Evolutionary conservation across 2,797 vertebrate species (phyloP).

Genomic region (Okamejei kenojei): DNA sequence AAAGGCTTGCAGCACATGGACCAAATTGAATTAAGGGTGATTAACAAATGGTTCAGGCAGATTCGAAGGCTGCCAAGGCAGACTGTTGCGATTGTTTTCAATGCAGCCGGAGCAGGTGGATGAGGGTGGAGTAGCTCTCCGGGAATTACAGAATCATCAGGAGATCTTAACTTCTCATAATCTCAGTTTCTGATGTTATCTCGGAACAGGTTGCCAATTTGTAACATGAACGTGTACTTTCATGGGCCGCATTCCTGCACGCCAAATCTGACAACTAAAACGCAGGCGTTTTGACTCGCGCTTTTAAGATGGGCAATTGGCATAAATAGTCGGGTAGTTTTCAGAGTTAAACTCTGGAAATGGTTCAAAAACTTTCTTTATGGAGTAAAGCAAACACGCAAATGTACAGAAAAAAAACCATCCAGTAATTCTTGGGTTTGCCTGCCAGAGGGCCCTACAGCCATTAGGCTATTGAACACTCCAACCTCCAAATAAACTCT

Average conservation of each 20-base stretch:
- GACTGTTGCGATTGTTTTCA: neutral
- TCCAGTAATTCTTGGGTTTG: neutral
- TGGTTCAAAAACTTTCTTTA: neutral
- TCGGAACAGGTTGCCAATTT: neutral
- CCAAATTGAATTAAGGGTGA: neutral
- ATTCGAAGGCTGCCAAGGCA: neutral
- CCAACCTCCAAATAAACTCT: too few species aligned
- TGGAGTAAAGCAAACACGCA: neutral
- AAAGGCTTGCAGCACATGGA: neutral
- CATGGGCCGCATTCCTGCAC: neutral
- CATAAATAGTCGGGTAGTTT: neutral
- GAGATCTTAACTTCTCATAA: neutral
- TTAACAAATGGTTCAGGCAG: conserved; percentile 8
- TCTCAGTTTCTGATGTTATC: conserved; percentile 9
- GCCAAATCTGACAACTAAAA: neutral
- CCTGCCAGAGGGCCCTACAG: neutral
- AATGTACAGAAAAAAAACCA: neutral
- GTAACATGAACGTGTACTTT: neutral
- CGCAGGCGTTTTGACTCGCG: neutral
- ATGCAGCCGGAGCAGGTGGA: neutral
- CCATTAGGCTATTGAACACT: too few species aligned
- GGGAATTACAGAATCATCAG: neutral
- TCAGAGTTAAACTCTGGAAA: neutral
- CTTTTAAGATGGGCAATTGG: neutral
- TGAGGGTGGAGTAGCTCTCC: neutral